These are phyloP conservation scores for Odontocolon sp. DNA, from an alignment of 2,888 invertebrate genomes.

Conservation along the genomic window DNA sequence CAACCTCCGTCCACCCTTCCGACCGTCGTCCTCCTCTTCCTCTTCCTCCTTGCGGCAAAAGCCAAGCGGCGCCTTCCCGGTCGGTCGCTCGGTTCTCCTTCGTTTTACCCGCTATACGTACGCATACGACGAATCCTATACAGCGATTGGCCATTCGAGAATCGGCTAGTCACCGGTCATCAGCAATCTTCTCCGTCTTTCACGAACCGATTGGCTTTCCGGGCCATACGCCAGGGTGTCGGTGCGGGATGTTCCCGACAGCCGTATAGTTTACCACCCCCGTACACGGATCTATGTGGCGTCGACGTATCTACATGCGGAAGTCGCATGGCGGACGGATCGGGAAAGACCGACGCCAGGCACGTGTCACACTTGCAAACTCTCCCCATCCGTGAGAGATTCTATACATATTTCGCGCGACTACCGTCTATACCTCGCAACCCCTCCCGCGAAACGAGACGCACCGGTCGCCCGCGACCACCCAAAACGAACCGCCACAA, in stretches of 20 bases:
- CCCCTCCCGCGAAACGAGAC: conserved; percentile 2
- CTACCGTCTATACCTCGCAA: conserved; percentile 42
- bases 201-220: too few relatives aligned
- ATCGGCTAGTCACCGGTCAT: too few relatives aligned
- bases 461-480: neutral
- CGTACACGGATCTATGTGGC: too few relatives aligned
- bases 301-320: too few relatives aligned
- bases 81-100: conserved; percentile 34
- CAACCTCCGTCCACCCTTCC: conserved; percentile 31
- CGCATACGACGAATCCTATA: too few relatives aligned
- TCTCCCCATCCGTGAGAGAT: conserved; percentile 3
- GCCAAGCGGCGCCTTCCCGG: conserved; percentile 55
- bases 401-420: conserved; percentile 19
- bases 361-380: conserved; percentile 62
- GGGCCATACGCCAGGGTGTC: too few relatives aligned
- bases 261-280: too few relatives aligned
- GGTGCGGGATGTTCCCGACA: too few relatives aligned
- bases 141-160: too few relatives aligned
- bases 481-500: conserved; percentile 14
- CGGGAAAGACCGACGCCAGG: conserved; percentile 59
- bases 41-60: conserved; percentile 21
- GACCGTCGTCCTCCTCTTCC: conserved; percentile 30
- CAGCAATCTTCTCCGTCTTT: too few relatives aligned
- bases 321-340: conserved; percentile 8
- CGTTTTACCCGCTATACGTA: conserved; percentile 6